Percentiles rank a stretch among this genome's conserved stretches.
phyloP scores from a whole-genome alignment of 2,888 invertebrate genomes.

The Oeneis ivallda region DNA sequence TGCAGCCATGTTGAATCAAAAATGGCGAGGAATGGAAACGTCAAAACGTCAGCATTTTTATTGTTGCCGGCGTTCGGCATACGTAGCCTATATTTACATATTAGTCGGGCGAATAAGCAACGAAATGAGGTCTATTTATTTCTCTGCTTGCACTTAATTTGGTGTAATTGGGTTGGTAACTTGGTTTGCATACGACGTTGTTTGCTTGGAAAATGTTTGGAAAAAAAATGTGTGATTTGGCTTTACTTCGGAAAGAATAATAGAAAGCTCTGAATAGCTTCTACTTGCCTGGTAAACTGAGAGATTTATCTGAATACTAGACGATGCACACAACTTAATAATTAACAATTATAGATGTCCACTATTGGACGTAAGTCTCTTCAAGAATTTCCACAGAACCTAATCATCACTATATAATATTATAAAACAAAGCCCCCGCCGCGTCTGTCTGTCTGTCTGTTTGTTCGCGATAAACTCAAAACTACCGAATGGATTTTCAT shows the following conservation, averaged over 20 bases:
- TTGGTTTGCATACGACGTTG: background rate
- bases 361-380: no score
- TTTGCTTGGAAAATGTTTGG: background rate
- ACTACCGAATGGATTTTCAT: no score
- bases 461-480: no score
- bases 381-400: no score
- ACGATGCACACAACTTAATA: no score
- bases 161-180: slow-evolving; percentile 18
- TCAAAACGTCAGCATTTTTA: slow-evolving; percentile 65
- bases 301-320: no score
- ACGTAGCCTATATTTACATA: slow-evolving; percentile 46
- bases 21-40: slow-evolving; percentile 59
- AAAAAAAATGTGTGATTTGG: background rate
- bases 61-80: slow-evolving; percentile 47
- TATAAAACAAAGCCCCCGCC: no score
- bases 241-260: background rate
- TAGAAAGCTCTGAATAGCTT: background rate
- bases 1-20: slow-evolving; percentile 70
- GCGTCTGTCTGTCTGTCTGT: no score
- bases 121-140: slow-evolving; percentile 21
- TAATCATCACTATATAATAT: no score
- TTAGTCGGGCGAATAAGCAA: slow-evolving; percentile 23
- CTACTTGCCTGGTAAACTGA: background rate
- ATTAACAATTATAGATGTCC: no score
- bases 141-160: slow-evolving; percentile 18